Conservation (phyloP, 1,140 invertebrate genomes). For the Lordiphosa mommai region DNA sequence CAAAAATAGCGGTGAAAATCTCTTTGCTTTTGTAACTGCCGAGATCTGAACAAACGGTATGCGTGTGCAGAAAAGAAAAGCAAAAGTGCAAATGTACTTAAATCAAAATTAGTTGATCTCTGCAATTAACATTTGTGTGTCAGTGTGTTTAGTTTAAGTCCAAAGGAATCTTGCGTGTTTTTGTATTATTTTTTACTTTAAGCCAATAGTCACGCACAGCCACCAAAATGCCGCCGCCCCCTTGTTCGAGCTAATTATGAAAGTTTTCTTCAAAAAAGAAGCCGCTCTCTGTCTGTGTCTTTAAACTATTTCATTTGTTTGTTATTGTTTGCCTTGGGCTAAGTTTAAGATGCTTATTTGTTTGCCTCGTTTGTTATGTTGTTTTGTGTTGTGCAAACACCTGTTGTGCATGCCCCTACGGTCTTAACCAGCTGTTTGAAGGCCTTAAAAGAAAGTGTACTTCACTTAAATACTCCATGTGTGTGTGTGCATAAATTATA, state of each 20-base stretch:
- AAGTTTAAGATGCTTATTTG: constrained; percentile 14
- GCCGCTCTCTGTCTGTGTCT: constrained; percentile 11
- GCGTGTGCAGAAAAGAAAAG: constrained; percentile 48
- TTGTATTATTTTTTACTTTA: constrained; percentile 10
- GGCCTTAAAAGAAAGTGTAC: constrained; percentile 35
- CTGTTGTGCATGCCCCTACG: constrained; percentile 13
- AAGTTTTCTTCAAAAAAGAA: constrained; percentile 41
- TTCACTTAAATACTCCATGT: constrained; percentile 22
- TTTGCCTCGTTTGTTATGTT: constrained; percentile 3
- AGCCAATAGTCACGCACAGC: constrained; percentile 54
- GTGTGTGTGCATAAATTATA: constrained; percentile 25
- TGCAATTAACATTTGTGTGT: constrained; percentile 49
- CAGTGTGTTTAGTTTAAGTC: constrained; percentile 62
- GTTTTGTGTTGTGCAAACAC: constrained; percentile 30
- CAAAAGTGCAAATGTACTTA: constrained; percentile 57
- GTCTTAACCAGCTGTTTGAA: background rate
- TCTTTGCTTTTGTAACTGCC: constrained; percentile 20
- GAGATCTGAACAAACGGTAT: constrained; percentile 59
- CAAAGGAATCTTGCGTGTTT: constrained; percentile 15
- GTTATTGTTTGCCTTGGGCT: constrained; percentile 43
- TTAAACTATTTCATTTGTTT: constrained; percentile 25
- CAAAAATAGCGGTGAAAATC: constrained; percentile 57
- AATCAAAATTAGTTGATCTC: constrained; percentile 10
- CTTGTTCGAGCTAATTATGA: constrained; percentile 62
- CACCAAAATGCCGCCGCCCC: constrained; percentile 29